Evolutionary conservation across 1,140 invertebrate genomes (phyloP).

Genomic region (Antheraea pernyi): DNA sequence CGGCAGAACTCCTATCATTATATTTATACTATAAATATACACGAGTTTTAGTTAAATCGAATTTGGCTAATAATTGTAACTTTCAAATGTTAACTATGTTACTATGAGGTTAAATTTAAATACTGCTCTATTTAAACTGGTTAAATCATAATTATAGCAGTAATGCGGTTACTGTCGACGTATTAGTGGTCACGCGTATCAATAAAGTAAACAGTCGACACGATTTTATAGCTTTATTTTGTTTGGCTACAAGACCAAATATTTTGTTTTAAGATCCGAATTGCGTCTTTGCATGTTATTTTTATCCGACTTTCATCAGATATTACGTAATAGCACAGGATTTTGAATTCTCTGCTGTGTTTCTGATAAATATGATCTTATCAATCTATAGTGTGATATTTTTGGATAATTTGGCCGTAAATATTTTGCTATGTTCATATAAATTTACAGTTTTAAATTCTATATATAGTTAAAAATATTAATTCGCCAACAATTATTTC

Average conservation of each 20-base stretch:
- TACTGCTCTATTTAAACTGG: neutral
- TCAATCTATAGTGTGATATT: neutral
- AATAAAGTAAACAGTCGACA: neutral
- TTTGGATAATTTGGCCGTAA: too few relatives aligned
- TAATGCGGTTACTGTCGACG: neutral
- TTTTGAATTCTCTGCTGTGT: neutral
- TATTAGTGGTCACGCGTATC: neutral
- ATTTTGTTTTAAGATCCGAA: slow-evolving; percentile 7
- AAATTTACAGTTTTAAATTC: too few relatives aligned
- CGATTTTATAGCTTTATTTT: slow-evolving; percentile 8
- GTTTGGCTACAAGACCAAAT: slow-evolving; percentile 9
- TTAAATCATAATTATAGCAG: neutral
- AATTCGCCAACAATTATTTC: too few relatives aligned
- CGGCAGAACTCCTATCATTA: too few relatives aligned
- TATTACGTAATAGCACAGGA: neutral
- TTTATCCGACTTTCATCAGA: slow-evolving; percentile 14
- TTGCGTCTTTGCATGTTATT: slow-evolving; percentile 8
- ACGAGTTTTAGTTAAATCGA: too few relatives aligned
- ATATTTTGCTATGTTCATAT: too few relatives aligned
- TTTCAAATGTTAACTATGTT: too few relatives aligned
- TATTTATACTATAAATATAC: too few relatives aligned
- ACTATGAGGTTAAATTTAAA: too few relatives aligned
- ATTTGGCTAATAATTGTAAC: too few relatives aligned
- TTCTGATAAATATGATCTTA: neutral
- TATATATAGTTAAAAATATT: too few relatives aligned